Base-by-base conservation (phyloP, 2,888 invertebrate genomes). In the Apamea anceps region DNA sequence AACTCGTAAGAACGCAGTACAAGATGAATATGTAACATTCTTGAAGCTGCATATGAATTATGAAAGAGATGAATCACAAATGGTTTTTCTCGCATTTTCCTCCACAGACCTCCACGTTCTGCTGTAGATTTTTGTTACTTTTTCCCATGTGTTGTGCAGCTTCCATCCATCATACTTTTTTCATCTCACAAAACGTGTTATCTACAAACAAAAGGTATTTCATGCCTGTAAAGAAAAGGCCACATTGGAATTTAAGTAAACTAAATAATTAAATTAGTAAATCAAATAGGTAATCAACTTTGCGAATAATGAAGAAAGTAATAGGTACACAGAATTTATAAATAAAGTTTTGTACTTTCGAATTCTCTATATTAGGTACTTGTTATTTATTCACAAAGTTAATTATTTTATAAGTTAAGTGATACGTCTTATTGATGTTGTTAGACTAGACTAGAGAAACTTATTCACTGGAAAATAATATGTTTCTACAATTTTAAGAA, bases 21-120 rank as follows among this genome's bases (percentile, higher is more conserved):
- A 1, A 63, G 13, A 57, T 75, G 54, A 82, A 75, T 86, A 78
- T 75, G 62, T 57, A 82, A 68, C 15, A 45, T 62, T 75, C 82
- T 75, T 62, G 51, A 51, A 72, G 66, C 62, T 66, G 84, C 62
- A 66, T 66, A 72, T 42, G 62, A 75, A 73, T 81, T 81, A 71
- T 25, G 21, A 42, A 74, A 81, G 71, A 45, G 62, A 81, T 71
- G 63, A 70, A 73, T 79, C 32, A 60, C 57, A 37, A 18, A 48
- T 51, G 21, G 48, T 83, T 63, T 68, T 83, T 83, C 68, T 13
- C 21, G 0, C 21, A 54, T 21, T 54, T 74, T 74, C 60, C 37
- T 60, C 10, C 45, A n/a, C 51, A 54, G 8, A 37, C 2, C 45
- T 82, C 51, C 28, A 2, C 25, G 6, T 48, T 71, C 4, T 15